Conservation (phyloP, 2,113 vertebrate genomes). For the Hippocampus guttulatus region DNA sequence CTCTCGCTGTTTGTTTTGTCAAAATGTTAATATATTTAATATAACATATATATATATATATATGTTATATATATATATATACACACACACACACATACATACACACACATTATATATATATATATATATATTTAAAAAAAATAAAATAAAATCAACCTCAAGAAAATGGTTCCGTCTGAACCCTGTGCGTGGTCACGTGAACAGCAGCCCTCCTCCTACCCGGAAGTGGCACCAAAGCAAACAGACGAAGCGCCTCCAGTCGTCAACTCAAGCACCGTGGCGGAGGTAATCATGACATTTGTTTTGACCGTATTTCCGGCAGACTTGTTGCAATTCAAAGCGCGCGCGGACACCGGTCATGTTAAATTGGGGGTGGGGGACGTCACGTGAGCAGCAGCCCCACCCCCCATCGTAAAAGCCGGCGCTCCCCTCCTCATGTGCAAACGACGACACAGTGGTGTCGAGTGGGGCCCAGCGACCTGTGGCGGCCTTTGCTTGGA, state of each 20-base stretch:
- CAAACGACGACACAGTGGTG: constrained; percentile 5
- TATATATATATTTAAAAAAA: no score
- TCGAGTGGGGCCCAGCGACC: not conserved
- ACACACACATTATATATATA: no score
- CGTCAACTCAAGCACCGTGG: not conserved
- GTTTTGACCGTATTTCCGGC: not conserved
- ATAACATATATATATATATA: no score
- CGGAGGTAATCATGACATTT: not conserved
- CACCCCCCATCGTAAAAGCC: constrained; percentile 4
- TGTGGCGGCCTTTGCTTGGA: not conserved
- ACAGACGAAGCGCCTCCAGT: not conserved
- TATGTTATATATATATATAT: no score
- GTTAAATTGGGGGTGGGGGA: not conserved
- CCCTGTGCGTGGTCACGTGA: not conserved
- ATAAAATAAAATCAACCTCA: no score
- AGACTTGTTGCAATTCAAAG: not conserved
- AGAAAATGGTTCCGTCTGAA: no score
- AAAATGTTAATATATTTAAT: no score
- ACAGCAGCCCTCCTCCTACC: not conserved
- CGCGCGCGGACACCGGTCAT: not conserved
- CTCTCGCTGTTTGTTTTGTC: no score
- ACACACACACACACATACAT: no score
- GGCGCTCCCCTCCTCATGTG: constrained; percentile 24
- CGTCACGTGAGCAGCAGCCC: not conserved
- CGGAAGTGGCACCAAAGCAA: constrained; percentile 4